Percentiles rank a stretch among this genome's conserved stretches.
Conservation (phyloP, 1,140 invertebrate genomes). For the Bombyx mori region ASM3026992v2 NC_085113.1:6828001-6828500, state of each 20-base stretch:
- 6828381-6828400: slow-evolving; percentile 36
- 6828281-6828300: slow-evolving; percentile 74
- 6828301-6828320: slow-evolving; percentile 72
- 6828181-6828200: slow-evolving; percentile 21
- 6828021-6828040: slow-evolving; percentile 14
- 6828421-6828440: slow-evolving; percentile 22
- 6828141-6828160: not conserved
- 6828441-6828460: slow-evolving; percentile 31
- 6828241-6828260: slow-evolving; percentile 79
- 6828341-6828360: slow-evolving; percentile 72
- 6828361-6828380: slow-evolving; percentile 71
- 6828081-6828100: not conserved
- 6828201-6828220: slow-evolving; percentile 75
- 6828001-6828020: slow-evolving; percentile 7
- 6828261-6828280: slow-evolving; percentile 76
- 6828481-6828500: too few relatives aligned
- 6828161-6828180: slow-evolving; percentile 3
- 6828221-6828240: slow-evolving; percentile 79
- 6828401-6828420: slow-evolving; percentile 52
- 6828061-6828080: not conserved
- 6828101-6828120: not conserved
- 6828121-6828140: not conserved
- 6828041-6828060: not conserved
- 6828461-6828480: too few relatives aligned
- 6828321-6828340: slow-evolving; percentile 74